Percentiles rank a stretch among this genome's conserved stretches.
These are phyloP conservation scores for Druceiella hillmani DNA, from an alignment of 2,888 invertebrate species.

Conservation along the genomic window DNA sequence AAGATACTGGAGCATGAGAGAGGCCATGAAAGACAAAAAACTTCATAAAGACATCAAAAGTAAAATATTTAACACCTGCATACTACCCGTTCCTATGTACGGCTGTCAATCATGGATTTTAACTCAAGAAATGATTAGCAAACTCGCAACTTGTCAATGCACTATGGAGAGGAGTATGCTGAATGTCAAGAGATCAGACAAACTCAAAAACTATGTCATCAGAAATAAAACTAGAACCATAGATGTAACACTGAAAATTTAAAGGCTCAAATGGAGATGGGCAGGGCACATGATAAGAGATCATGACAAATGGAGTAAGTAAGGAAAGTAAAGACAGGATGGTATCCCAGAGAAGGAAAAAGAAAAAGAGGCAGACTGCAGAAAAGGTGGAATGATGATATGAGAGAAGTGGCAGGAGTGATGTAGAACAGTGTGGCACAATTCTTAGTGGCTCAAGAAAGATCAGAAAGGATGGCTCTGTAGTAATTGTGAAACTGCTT, in stretches of 20 bases:
- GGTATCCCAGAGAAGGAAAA: too few species aligned
- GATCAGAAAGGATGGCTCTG: too few species aligned
- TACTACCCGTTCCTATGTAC: slow-evolving; percentile 14
- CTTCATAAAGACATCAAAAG: slow-evolving; percentile 9
- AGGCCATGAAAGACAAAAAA: slow-evolving; percentile 11
- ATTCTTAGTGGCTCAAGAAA: too few species aligned
- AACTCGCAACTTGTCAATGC: slow-evolving; percentile 10
- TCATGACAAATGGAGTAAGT: slow-evolving; percentile 16
- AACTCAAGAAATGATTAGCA: slow-evolving; percentile 7
- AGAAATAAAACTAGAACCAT: slow-evolving; percentile 11
- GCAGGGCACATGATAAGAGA: slow-evolving; percentile 12
- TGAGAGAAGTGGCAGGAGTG: too few species aligned
- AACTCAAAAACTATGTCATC: slow-evolving; percentile 1
- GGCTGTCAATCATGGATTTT: slow-evolving; percentile 14
- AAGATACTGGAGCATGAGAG: slow-evolving; percentile 8
- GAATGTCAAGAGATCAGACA: not conserved
- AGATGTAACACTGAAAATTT: not conserved
- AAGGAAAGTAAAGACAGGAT: too few species aligned
- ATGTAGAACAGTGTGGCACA: too few species aligned
- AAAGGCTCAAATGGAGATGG: slow-evolving; percentile 14
- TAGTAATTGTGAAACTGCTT: too few species aligned
- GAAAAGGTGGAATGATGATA: too few species aligned
- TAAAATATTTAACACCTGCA: slow-evolving; percentile 15
- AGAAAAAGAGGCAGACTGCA: too few species aligned
- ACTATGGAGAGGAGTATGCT: slow-evolving; percentile 16